Base-by-base conservation (phyloP, 53 echinoderm and acorn worm species). In the Pentamera pediparva region DNA sequence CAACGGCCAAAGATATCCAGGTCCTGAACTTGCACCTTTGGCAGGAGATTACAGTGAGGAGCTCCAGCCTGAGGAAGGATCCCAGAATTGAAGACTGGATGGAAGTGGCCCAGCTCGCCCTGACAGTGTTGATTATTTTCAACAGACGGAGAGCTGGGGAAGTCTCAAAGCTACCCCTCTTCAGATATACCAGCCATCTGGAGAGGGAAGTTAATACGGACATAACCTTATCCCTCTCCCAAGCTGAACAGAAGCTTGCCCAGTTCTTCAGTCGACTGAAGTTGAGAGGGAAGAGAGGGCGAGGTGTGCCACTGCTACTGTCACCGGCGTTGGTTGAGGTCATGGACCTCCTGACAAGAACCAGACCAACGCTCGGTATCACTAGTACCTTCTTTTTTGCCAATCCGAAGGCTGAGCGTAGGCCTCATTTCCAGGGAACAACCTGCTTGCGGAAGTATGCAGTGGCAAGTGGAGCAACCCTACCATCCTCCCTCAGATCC, bases 181-280 rank as follows among this genome's bases (percentile, higher is more conserved):
- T 22, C 17, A 39, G 26, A 37, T 6, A 7, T 22, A 65, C 22
- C 13, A n/a, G n/a, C n/a, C n/a, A n/a, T n/a, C n/a, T n/a, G n/a
- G n/a, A n/a, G n/a, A n/a, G n/a, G n/a, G n/a, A n/a, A n/a, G n/a
- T 39, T 4, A 65, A 65, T 65, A 43, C 39, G 41, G 65, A 65
- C 15, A 24, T 39, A 4, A 43, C 65, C 9, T 39, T 43, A 6
- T 39, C 65, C 2, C 41, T 65, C 3, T 40, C 22, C 5, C 18
- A 21, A 8, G 65, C 37, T 17, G 65, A 65, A 20, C 39, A 39
- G 4, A 65, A 39, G 41, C 27, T 65, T 3, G 39, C 40, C 12
- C 6, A n/a, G 1, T n/a, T 37, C 63, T 63, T 63, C 63, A 63
- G 3, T 4, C 17, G 63, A 13, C 15, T 63, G 4, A 39, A 32